Base-by-base conservation (phyloP, 2,797 vertebrate genomes). In the Australoheros facetus region DNA sequence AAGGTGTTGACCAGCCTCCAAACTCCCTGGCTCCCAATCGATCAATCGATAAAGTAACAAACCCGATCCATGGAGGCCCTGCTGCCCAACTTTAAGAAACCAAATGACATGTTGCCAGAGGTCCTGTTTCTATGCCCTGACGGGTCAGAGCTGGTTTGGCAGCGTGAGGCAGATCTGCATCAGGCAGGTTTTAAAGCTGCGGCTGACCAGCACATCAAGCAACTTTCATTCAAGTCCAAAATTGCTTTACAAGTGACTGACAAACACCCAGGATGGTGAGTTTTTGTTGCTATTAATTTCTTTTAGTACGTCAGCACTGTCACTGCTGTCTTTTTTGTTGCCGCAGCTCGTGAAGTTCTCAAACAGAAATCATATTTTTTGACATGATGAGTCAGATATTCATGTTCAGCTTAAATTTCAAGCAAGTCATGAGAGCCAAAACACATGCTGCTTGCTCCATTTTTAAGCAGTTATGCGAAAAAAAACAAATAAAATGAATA, bases 271-370 rank as follows among this genome's bases (percentile, higher is more conserved):
- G 0, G 37, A 17, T 1, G 39, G 14, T 9, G 14, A 45, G 60
- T 64, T 45, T 64, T 14, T 64, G 39, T 26, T 64, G 21, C 34
- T 23, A 17, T 64, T 26, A 0, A 17, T 42, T 11, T 7, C 8
- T 64, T 45, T 7, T 23, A 0, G 60, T 5, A 1, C 3, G 1
- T 45, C 37, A 26, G 60, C 60, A 51, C 16, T 7, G 17, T 6
- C 60, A 17, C 60, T 17, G 14, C 21, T 0, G 0, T 5, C 4
- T 0, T 4, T 59, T 59, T 58, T 34, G 28, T 34, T 0, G 0
- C 57, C 4, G 19, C 11, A 21, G 26, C 37, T 45, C 21, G 4
- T 45, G 60, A 0, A 10, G 60, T 7, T 42, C 7, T 45, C 12
- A 45, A 45, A 45, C 2, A 13, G 42, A 28, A 26, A 2, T 64